Base-by-base conservation (phyloP, 2,888 invertebrate species). In the Apotomis betuletana region DNA sequence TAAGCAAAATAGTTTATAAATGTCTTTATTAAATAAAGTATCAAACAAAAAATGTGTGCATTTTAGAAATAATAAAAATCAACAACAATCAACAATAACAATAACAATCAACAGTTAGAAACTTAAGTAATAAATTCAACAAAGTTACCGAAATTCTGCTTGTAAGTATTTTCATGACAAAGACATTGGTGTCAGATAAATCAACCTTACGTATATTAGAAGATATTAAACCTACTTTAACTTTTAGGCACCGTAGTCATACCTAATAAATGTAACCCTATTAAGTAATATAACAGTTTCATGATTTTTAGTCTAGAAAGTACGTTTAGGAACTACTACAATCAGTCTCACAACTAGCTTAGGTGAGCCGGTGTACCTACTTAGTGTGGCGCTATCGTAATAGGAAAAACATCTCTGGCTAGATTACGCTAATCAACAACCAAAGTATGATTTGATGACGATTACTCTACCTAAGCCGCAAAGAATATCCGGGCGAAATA, bases 111-210 rank as follows among this genome's bases (percentile, higher is more conserved):
- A 46, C 46, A 46, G 46, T 46, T 46, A 10, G 46, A 10, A 9
- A 57, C 36, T 55, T 57, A 57, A 36, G 36, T 57, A 15, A 36
- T 36, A 15, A 27, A 36, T 57, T 57, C 36, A 57, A 57, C 27
- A 57, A 57, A 57, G 57, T 57, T 57, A 57, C n/a, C 15, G 55
- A 13, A 55, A 55, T 15, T 41, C 41, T 55, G 15, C 55, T 55
- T 55, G 55, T n/a, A 55, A 55, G 15, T 55, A 55, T 55, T 55
- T 36, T 13, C 55, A 15, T 55, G 41, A 41, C 41, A 55, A 55
- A 55, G 55, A 13, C 13, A 15, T 55, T 55, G 13, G 55, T 55
- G 55, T 13, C 15, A 55, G 55, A 15, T 55, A 55, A 55, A 15
- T 55, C 55, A 15, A 15, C 13, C 55, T 55, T 55, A 55, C 15